Percentiles rank a stretch among this genome's conserved stretches.
These are phyloP conservation scores for Mellivora capensis DNA, from an alignment of 2,113 vertebrate species.

Conservation along the genomic window DNA sequence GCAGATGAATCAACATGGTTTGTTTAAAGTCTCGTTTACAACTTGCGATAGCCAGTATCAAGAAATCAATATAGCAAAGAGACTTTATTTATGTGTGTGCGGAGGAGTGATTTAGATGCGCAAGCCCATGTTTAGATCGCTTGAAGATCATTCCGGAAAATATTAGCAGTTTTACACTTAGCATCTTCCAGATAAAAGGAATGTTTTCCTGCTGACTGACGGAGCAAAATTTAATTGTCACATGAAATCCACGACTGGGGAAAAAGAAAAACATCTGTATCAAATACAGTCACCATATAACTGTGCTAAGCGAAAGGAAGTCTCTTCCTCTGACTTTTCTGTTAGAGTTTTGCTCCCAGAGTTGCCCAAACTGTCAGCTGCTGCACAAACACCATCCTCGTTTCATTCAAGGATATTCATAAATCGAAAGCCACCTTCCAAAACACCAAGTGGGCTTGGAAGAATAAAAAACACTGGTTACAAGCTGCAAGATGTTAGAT, in stretches of 20 bases:
- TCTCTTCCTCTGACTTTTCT: background rate
- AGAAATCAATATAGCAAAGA: background rate
- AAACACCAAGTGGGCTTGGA: background rate
- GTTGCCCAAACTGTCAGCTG: background rate
- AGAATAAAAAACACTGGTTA: background rate
- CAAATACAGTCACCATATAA: background rate
- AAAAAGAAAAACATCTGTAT: background rate
- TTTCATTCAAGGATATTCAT: background rate
- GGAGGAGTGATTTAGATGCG: background rate
- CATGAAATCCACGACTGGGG: background rate
- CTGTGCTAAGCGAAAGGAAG: background rate
- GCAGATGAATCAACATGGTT: background rate
- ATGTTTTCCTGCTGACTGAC: background rate
- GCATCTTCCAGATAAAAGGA: background rate
- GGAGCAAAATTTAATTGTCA: constrained; percentile 14
- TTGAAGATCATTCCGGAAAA: background rate
- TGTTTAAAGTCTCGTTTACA: background rate
- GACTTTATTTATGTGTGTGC: background rate
- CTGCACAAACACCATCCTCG: background rate
- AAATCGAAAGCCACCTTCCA: background rate
- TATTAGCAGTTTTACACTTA: background rate
- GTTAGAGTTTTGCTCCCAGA: constrained; percentile 22
- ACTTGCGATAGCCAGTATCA: background rate
- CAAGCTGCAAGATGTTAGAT: background rate
- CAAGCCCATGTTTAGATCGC: background rate